Evolutionary conservation across 2,113 vertebrate species (phyloP).

Genomic region (Rallus limicola): DNA sequence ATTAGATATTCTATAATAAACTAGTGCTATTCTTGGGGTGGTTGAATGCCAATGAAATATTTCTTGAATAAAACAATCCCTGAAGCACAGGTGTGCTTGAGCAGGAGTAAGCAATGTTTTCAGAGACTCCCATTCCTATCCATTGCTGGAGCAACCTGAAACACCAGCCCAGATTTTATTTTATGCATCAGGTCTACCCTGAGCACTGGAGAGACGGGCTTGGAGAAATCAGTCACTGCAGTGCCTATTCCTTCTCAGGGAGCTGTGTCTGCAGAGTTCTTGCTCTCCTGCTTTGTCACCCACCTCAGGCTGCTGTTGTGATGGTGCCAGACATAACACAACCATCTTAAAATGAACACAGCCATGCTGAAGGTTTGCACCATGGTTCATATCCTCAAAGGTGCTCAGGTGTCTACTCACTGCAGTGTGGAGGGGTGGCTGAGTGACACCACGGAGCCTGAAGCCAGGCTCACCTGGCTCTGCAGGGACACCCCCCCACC

Average conservation of each 20-base stretch:
- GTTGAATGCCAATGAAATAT: not conserved
- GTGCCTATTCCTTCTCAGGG: not conserved
- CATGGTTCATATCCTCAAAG: accelerated
- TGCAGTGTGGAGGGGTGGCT: accelerated
- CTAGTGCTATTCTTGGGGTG: not conserved
- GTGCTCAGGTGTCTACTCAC: not conserved
- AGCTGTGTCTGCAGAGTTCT: not conserved
- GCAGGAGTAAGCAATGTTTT: accelerated
- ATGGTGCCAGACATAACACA: not conserved
- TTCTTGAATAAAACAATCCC: not conserved
- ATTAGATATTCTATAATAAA: not conserved
- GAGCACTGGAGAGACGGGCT: not conserved
- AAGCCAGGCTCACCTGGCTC: constrained; percentile 40
- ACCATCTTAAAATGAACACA: not conserved
- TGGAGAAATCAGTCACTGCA: not conserved
- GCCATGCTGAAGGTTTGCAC: accelerated
- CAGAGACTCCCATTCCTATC: not conserved
- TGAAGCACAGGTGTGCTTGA: accelerated
- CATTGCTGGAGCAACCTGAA: not conserved
- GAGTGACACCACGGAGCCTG: not conserved
- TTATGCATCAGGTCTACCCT: not conserved
- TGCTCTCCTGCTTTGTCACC: not conserved
- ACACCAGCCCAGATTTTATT: not conserved
- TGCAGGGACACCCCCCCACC: not conserved
- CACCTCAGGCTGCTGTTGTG: not conserved